Percentiles rank a stretch among this genome's conserved stretches.
These are phyloP conservation scores for Hyles vespertilio DNA, from an alignment of 1,140 invertebrate genomes.

Conservation along the genomic window DNA sequence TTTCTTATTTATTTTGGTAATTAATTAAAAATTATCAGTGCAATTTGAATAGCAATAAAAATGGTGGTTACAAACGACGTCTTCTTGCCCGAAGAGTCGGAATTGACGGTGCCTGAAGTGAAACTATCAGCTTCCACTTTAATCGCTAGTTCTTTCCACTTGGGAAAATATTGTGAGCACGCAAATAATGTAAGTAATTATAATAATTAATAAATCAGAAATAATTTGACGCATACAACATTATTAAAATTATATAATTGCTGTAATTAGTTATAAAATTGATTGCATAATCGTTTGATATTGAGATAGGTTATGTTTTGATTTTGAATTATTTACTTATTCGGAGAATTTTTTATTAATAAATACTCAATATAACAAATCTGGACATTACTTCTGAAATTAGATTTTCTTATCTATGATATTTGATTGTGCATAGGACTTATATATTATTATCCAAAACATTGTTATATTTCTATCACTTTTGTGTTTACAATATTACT, in stretches of 20 bases:
- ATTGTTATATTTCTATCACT: no score
- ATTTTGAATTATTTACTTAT: not conserved
- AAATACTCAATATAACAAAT: no score
- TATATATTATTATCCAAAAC: no score
- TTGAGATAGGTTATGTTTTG: constrained; percentile 61
- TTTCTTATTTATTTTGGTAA: constrained; percentile 31
- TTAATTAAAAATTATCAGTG: constrained; percentile 40
- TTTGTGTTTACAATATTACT: no score
- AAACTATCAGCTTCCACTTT: constrained; percentile 88
- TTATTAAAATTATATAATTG: no score
- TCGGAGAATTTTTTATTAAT: not conserved
- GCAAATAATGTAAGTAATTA: constrained; percentile 89
- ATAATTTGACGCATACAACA: no score
- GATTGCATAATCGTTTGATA: constrained; percentile 61
- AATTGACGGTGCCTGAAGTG: constrained; percentile 91
- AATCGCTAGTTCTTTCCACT: constrained; percentile 88
- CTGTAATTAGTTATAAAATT: constrained; percentile 13
- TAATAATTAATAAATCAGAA: no score
- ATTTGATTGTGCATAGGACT: no score
- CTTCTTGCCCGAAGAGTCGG: constrained; percentile 87
- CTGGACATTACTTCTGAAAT: no score
- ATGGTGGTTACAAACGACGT: constrained; percentile 83
- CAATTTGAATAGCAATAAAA: constrained; percentile 30
- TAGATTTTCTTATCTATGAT: no score
- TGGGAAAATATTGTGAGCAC: constrained; percentile 94